Percentiles rank a stretch among this genome's conserved stretches.
Evolutionary conservation across 2,113 vertebrate species (phyloP).

Genomic region (Mastomys natalensis): DNA sequence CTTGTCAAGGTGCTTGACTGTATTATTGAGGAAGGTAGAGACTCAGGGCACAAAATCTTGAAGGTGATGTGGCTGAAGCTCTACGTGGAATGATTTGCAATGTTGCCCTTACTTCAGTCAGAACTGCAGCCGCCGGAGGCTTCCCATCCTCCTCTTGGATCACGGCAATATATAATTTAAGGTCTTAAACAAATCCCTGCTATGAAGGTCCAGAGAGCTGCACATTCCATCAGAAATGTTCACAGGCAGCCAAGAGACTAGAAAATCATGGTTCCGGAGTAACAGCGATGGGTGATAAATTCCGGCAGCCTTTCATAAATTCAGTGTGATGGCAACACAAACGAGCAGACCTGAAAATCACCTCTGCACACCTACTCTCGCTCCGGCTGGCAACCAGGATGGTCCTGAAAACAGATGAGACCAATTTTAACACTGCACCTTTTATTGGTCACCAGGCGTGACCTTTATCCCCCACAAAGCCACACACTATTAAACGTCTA

Average conservation of each 20-base stretch:
- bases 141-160: constrained; percentile 28
- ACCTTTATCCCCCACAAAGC: constrained; percentile 22
- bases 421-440: not conserved
- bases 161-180: constrained; percentile 55
- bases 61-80: not conserved
- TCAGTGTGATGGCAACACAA: constrained; percentile 50
- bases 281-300: constrained; percentile 63
- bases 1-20: not conserved
- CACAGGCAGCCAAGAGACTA: constrained; percentile 61
- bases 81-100: not conserved
- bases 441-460: not conserved
- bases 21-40: not conserved
- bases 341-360: constrained; percentile 49
- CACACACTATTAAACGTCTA: constrained; percentile 29
- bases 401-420: constrained; percentile 4
- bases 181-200: constrained; percentile 62
- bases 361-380: not conserved
- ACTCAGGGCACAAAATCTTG: not conserved
- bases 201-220: constrained; percentile 45
- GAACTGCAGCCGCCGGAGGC: not conserved
- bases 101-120: not conserved
- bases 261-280: constrained; percentile 67
- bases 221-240: constrained; percentile 69
- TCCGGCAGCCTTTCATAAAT: constrained; percentile 70
- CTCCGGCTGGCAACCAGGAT: not conserved